Percentiles rank a stretch among this genome's conserved stretches.
phyloP scores from a whole-genome alignment of 2,797 vertebrate genomes.

The Synaphobranchus kaupii region DNA sequence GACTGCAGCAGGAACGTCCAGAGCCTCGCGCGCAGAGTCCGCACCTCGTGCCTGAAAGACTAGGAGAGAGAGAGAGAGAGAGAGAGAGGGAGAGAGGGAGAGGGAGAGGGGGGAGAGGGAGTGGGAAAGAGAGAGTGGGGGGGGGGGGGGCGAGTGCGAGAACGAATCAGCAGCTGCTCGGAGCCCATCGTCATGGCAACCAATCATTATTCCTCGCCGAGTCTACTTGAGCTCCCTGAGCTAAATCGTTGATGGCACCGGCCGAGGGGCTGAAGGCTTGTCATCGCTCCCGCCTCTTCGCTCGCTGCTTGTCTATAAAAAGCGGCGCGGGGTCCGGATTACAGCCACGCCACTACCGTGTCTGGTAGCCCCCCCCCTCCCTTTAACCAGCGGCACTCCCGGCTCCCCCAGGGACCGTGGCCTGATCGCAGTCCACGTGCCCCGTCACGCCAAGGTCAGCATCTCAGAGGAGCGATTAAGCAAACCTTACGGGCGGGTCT shows the following conservation, averaged over 20 bases:
- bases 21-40: constrained; percentile 84
- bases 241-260: constrained; percentile 87
- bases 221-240: constrained; percentile 79
- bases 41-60: constrained; percentile 89
- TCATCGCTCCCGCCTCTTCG: constrained; percentile 52
- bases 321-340: not conserved
- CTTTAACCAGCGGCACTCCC: not conserved
- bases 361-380: not conserved
- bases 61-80: constrained; percentile 61
- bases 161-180: constrained; percentile 98
- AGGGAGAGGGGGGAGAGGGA: constrained; percentile 45
- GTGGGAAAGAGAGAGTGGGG: constrained; percentile 49
- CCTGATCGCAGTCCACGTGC: not conserved
- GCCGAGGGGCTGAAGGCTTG: constrained; percentile 70
- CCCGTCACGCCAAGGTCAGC: not conserved
- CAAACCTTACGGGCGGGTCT: not conserved
- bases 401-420: not conserved
- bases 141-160: constrained; percentile 52
- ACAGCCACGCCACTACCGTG: constrained; percentile 52
- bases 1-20: constrained; percentile 95
- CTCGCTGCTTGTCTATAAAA: constrained; percentile 62
- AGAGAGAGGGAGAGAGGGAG: constrained; percentile 37
- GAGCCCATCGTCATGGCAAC: constrained; percentile 95
- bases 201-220: constrained; percentile 85
- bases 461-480: not conserved